Conservation (phyloP, 2,113 vertebrate species). For the Puntigrus tetrazona region DNA sequence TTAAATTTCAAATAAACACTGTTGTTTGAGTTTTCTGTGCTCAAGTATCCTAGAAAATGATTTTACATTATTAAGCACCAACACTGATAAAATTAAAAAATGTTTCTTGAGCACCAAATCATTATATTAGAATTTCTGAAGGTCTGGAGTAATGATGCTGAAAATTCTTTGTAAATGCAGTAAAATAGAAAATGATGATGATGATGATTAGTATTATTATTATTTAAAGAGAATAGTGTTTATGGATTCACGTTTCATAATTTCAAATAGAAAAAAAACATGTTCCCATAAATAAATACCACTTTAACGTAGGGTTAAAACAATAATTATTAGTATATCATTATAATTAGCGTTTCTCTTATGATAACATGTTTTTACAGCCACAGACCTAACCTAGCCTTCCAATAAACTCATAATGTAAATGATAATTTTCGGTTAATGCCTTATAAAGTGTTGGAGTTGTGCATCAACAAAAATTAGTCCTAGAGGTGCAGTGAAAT, state of each 20-base stretch:
- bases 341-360: background rate
- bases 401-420: constrained; percentile 1
- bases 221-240: too few relatives aligned
- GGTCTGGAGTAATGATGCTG: background rate
- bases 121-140: background rate
- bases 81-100: too few relatives aligned
- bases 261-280: background rate
- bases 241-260: background rate
- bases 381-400: background rate
- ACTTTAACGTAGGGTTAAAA: background rate
- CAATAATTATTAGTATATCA: background rate
- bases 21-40: too few relatives aligned
- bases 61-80: too few relatives aligned
- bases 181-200: too few relatives aligned
- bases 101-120: background rate
- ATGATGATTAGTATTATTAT: too few relatives aligned
- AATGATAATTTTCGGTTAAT: background rate
- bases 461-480: constrained; percentile 10
- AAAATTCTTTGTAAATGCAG: too few relatives aligned
- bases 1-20: too few relatives aligned
- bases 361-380: background rate
- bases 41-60: too few relatives aligned
- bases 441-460: background rate
- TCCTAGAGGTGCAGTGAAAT: background rate
- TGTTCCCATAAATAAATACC: background rate